Conservation (phyloP, 1,140 invertebrate species). For the Arctopsyche grandis region DNA sequence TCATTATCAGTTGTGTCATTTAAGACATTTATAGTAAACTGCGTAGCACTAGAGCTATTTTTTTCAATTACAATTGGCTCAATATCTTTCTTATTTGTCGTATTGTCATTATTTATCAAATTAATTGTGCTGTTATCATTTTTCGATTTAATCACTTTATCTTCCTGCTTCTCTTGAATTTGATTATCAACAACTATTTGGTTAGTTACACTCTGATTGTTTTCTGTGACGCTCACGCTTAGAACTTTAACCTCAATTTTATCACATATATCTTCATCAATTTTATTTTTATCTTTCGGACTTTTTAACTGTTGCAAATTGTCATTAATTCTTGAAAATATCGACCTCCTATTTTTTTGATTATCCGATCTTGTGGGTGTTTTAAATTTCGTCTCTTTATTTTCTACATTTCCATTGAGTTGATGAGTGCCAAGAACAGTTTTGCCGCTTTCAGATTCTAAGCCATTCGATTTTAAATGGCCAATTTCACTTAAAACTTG, state of each 20-base stretch:
- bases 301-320: slow-evolving; percentile 34
- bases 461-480: slow-evolving; percentile 41
- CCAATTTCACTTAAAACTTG: slow-evolving; percentile 11
- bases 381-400: not conserved
- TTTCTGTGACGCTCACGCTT: not conserved
- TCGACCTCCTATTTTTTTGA: slow-evolving; percentile 38
- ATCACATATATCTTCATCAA: not conserved
- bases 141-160: too few relatives aligned
- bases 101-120: too few relatives aligned
- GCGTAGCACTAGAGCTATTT: too few relatives aligned
- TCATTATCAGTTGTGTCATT: not conserved
- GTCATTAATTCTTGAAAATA: slow-evolving; percentile 37
- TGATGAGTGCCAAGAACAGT: too few relatives aligned
- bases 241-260: too few relatives aligned
- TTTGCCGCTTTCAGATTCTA: not conserved
- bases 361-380: slow-evolving; percentile 20
- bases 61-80: too few relatives aligned
- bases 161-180: too few relatives aligned
- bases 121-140: too few relatives aligned
- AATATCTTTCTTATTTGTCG: too few relatives aligned
- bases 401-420: too few relatives aligned
- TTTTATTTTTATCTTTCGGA: not conserved
- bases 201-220: not conserved
- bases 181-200: too few relatives aligned
- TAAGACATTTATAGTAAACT: not conserved